Evolutionary conservation across 2,113 vertebrate genomes (phyloP), one percentile per base, ranked within the genome.

Genomic region (Malurus elegans): DNA sequence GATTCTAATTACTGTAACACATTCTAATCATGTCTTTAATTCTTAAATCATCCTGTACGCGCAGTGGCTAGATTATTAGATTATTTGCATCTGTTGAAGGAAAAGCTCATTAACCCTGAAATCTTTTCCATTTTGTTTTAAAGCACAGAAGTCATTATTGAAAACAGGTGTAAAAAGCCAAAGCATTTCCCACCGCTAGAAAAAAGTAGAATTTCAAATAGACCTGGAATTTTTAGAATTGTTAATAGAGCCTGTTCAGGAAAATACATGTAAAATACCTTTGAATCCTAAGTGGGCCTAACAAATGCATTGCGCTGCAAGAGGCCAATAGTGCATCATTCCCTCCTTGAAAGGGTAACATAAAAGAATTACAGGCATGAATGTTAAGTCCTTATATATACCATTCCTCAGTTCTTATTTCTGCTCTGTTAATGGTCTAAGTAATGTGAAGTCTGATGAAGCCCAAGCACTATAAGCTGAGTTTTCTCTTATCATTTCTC

Each of bases 1-100:
- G 79, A 96, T 96, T 92, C 75, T 95, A 95, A 96, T 94, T 96
- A 94, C 92, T 92, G 79, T 90, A 96, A 97, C 95, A 79, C 85
- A 96, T 96, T 96, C 92, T 96, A 95, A 96, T 88, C 2, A 0
- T 93, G 82, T 86, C 90, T 96, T 96, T 94, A 93, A 96, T 96
- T 96, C 93, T 96, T 95, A 94, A 96, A 94, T 96, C 94, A 94
- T 78, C 75, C 90, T 75, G 79, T 80, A 86, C 21, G 58, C 67
- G 53, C 64, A 88, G 60, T 81, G 92, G 79, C 65, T 80, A 57
- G 44, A 81, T 92, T 96, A 96, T 97, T 93, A 93, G 88, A 90
- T 97, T 97, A 96, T 96, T 86, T 95, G 92, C 84, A 92, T 90
- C 92, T 86, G 64, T 93, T 88, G 92, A 96, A 96, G 48, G 92